Base-by-base conservation (phyloP, 2,888 invertebrate genomes). In the Ditula angustiorana region DNA sequence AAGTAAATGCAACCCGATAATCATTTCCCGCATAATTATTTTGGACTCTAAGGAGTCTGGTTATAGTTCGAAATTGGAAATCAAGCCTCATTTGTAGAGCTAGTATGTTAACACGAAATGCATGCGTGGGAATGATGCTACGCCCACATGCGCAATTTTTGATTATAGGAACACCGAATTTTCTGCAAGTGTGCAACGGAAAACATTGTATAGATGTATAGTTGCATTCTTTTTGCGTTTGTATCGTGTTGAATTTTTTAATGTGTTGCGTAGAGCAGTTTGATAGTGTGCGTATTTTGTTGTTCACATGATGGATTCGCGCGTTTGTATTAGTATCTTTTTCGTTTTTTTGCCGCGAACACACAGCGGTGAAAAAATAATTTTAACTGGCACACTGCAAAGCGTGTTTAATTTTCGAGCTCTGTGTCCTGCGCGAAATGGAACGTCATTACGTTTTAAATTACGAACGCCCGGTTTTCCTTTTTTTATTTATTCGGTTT, bases 391-490 rank as follows among this genome's bases (percentile, higher is more conserved):
- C 89, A 90, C 90, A 90, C 84, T 85, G 86, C 84, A 87, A 82
- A 85, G 80, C 83, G 85, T 87, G 91, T 91, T 92, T 90, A 92
- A 92, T 92, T 92, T 92, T 91, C 90, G 90, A 86, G 89, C 87
- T 88, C 85, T 88, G 88, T 86, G 88, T 88, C 87, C 89, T 81
- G 86, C 81, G 82, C 85, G 83, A 86, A 90, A 91, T 88, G 90
- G 88, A 88, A 89, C 89, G 90, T 90, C 91, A 91, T 92, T 91
- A 91, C 88, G 86, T 87, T 91, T 92, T 90, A 91, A 91, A 91
- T 91, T 91, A 89, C 90, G 85, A 85, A 87, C 80, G 87, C 82
- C 80, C 82, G 84, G 84, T 86, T 88, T 86, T 82, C 78, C 80
- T 76, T 76, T 79, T 71, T 74, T 79, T 77, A 73, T 73, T 71